Conservation (phyloP, 2,113 vertebrate species). For the Catharus fuscescens region DNA sequence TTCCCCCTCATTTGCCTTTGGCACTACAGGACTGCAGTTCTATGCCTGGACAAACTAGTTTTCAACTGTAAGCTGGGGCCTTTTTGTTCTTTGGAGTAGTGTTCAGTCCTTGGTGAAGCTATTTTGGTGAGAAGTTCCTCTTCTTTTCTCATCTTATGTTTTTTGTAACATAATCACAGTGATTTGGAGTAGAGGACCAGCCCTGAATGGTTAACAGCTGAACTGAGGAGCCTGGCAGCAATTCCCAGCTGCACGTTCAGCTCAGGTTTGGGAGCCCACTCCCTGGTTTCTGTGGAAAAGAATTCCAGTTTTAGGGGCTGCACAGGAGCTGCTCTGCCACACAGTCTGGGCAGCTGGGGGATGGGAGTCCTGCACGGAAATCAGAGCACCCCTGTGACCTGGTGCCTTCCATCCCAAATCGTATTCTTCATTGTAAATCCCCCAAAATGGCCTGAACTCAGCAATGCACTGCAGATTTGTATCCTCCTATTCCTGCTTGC, state of each 20-base stretch:
- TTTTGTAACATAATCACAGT: not conserved
- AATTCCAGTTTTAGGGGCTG: not conserved
- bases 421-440: not conserved
- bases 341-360: not conserved
- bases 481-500: not conserved
- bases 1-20: not conserved
- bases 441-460: not conserved
- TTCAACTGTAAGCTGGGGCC: not conserved
- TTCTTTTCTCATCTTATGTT: not conserved
- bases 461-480: not conserved
- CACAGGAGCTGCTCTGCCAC: rapidly evolving
- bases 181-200: not conserved
- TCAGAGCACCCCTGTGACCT: not conserved
- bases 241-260: not conserved
- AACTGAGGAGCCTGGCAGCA: not conserved
- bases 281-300: not conserved
- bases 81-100: not conserved
- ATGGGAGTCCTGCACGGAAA: not conserved
- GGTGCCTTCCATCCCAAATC: not conserved
- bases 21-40: not conserved
- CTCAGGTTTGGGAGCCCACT: not conserved
- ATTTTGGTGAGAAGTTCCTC: not conserved
- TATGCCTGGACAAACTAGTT: not conserved
- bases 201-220: not conserved
- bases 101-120: not conserved